Conservation (phyloP, 2,888 invertebrate genomes). For the Malachius bipustulatus region DNA sequence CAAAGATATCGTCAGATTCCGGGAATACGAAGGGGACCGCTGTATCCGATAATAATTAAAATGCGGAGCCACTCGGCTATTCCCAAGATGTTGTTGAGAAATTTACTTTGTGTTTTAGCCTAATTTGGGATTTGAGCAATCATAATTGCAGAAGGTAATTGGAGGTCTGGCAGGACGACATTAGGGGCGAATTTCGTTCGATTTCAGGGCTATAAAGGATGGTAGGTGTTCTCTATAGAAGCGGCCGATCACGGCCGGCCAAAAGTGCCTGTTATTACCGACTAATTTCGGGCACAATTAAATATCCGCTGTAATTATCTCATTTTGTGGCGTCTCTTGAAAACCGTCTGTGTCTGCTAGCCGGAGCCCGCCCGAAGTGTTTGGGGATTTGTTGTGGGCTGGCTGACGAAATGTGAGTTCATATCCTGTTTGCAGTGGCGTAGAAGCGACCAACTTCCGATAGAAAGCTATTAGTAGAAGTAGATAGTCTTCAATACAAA, state of each 20-base stretch:
- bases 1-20: no score
- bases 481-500: no score
- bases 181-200: conserved; percentile 21
- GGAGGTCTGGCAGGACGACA: conserved; percentile 20
- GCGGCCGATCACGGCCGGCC: conserved; percentile 21
- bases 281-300: conserved; percentile 37
- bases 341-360: conserved; percentile 26
- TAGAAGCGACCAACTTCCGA: no score
- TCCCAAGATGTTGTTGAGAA: no score
- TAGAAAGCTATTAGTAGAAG: no score
- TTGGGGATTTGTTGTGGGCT: no score
- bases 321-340: conserved; percentile 36
- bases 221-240: conserved; percentile 13
- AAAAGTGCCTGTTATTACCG: conserved; percentile 35
- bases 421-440: no score
- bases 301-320: conserved; percentile 36
- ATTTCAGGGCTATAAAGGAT: not conserved
- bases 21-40: no score
- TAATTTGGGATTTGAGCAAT: conserved; percentile 32
- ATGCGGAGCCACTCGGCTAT: no score
- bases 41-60: no score
- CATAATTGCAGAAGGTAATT: conserved; percentile 34
- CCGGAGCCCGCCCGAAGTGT: no score
- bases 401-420: no score
- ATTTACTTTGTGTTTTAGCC: conserved; percentile 30